A percentile compares a stretch with the other conserved stretches of the same genome.
These are phyloP conservation scores for Trilocha varians DNA, from an alignment of 2,888 invertebrate species.

Conservation along the genomic window DNA sequence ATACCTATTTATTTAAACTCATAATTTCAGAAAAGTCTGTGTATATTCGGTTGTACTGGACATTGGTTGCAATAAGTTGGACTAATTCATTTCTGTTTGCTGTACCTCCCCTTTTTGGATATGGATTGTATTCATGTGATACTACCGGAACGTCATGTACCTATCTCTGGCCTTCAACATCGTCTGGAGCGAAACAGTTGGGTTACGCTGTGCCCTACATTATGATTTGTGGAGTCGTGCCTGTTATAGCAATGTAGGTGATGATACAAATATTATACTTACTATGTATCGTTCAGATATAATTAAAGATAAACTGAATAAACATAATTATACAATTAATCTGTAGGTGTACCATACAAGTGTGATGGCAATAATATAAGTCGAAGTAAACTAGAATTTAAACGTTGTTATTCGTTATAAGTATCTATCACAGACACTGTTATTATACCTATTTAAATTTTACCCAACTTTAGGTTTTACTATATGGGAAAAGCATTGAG, in stretches of 20 bases:
- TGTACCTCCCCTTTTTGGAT: constrained; percentile 62
- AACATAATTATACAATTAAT: too few relatives aligned
- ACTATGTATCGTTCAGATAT: neutral
- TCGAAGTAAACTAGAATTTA: too few relatives aligned
- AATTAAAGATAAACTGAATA: neutral
- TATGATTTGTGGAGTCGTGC: constrained; percentile 52
- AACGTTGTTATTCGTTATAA: too few relatives aligned
- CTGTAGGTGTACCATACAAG: too few relatives aligned
- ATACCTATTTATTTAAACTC: too few relatives aligned
- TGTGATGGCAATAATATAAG: too few relatives aligned
- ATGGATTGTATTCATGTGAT: constrained; percentile 67
- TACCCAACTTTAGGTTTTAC: constrained; percentile 43
- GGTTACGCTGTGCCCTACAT: constrained; percentile 59
- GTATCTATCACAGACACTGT: too few relatives aligned
- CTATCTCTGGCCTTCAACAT: constrained; percentile 55
- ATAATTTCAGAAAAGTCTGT: constrained; percentile 52
- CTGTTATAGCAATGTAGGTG: constrained; percentile 61
- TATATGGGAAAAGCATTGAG: constrained; percentile 61
- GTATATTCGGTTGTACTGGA: constrained; percentile 55
- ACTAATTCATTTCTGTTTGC: constrained; percentile 50
- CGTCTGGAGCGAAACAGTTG: constrained; percentile 48
- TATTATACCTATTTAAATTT: neutral
- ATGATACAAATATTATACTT: neutral
- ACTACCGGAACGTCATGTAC: constrained; percentile 61
- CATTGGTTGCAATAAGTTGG: constrained; percentile 57